Evolutionary conservation across 2,113 vertebrate genomes (phyloP), one percentile per base, ranked within the genome.

Genomic region (Zosterops hypoxanthus): DNA sequence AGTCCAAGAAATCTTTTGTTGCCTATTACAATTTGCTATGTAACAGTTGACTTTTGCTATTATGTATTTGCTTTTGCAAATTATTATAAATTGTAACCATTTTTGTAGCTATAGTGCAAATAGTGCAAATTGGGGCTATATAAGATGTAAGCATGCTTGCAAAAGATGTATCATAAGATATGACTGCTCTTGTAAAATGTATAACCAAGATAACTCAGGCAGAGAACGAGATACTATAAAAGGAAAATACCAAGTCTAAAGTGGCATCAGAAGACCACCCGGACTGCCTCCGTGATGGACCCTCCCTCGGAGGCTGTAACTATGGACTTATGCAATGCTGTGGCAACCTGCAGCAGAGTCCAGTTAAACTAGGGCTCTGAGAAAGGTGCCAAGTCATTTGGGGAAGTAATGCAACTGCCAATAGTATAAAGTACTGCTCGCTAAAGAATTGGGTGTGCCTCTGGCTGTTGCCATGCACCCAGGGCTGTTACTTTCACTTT

Each of bases 301-400:
- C 49, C 36, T 34, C 8, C 49, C 36, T 34, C 2, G 1, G 39
- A 41, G 11, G 5, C 24, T 34, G 49, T 11, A 23, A 9, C 39
- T 53, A 4, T 53, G 49, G 31, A 23, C 4, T 29, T n/a, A 5
- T 6, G 19, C 31, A 53, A 26, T 42, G 47, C 24, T 53, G 19
- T 14, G 24, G 24, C 31, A 42, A 6, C 73, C 36, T 22, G 36
- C n/a, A 14, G 36, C 7, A 4, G 47, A 78, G 11, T 6, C n/a
- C 14, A 14, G 19, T 14, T 18, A 29, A 79, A 53, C 0, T 57
- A 4, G 1, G 8, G 24, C 19, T 29, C 8, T 0, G 3, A 53
- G 24, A 64, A n/a, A 28, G 5, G 11, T 28, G 11, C 8, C 2
- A 34, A 17, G 31, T 44, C 19, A 42, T n/a, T 64, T 29, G 19